These are phyloP conservation scores for Drosophila helvetica DNA, from an alignment of 2,888 invertebrate species.

Conservation along the genomic window DNA sequence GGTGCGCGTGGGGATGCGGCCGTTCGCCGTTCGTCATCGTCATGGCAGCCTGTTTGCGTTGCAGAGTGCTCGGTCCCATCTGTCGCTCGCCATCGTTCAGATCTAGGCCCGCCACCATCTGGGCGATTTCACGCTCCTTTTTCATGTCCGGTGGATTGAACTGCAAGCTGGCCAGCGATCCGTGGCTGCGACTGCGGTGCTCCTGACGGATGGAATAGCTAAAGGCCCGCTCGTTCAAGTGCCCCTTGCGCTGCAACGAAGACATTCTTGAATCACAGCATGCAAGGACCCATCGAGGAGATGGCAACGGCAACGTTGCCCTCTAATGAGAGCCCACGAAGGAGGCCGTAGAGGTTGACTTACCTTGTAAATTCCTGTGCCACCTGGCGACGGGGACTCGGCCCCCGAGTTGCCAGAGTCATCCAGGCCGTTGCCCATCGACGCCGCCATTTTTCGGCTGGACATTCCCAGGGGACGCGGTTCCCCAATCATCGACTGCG, in stretches of 20 bases:
- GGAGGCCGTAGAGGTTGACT: background rate
- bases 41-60: conserved; percentile 77
- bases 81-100: conserved; percentile 88
- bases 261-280: background rate
- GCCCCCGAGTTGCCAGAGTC: conserved; percentile 85
- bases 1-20: conserved; percentile 45
- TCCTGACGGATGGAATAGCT: conserved; percentile 97
- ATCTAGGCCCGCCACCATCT: conserved; percentile 95
- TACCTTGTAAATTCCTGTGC: conserved; percentile 90
- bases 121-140: conserved; percentile 95
- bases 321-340: too few species aligned
- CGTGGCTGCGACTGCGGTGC: conserved; percentile 95
- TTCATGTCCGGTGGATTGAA: conserved; percentile 94
- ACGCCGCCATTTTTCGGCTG: conserved; percentile 87
- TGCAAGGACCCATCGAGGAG: background rate
- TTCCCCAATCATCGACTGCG: conserved; percentile 87
- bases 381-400: conserved; percentile 86
- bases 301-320: too few species aligned
- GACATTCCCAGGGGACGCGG: conserved; percentile 85
- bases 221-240: conserved; percentile 95
- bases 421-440: conserved; percentile 87
- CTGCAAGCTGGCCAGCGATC: conserved; percentile 94
- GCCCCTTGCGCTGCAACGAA: conserved; percentile 91
- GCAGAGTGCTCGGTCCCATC: conserved; percentile 84
- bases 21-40: conserved; percentile 71